Evolutionary conservation across 1,140 invertebrate species (phyloP).

Genomic region (Liolophura sinensis): DNA sequence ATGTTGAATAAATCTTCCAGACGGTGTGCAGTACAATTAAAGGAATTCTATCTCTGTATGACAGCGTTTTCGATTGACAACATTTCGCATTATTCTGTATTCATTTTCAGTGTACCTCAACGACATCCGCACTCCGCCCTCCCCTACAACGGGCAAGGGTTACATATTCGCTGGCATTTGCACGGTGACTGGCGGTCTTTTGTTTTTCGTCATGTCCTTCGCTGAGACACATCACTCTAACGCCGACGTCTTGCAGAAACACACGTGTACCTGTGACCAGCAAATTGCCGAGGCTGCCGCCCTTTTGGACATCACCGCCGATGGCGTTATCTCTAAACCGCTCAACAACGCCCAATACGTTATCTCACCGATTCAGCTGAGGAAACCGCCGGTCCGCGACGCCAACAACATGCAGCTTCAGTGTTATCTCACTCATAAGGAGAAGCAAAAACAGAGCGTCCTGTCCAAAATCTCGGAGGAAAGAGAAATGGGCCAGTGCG

Average conservation of each 20-base stretch:
- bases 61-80: too few relatives aligned
- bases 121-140: conserved; percentile 12
- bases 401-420: conserved; percentile 44
- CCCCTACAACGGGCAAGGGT: conserved; percentile 31
- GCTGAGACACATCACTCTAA: conserved; percentile 49
- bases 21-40: too few relatives aligned
- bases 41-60: too few relatives aligned
- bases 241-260: conserved; percentile 43
- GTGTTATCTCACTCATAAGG: conserved; percentile 47
- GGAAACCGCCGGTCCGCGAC: conserved; percentile 35
- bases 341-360: conserved; percentile 43
- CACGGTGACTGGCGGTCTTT: conserved; percentile 43
- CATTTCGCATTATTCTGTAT: conserved; percentile 4
- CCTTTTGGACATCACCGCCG: conserved; percentile 45
- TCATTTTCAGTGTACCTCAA: conserved; percentile 48
- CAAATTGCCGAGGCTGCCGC: conserved; percentile 47
- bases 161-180: conserved; percentile 44
- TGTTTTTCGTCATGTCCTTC: conserved; percentile 49
- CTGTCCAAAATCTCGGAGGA: conserved; percentile 51
- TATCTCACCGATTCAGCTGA: conserved; percentile 33
- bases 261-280: conserved; percentile 37
- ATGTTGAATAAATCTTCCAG: too few relatives aligned
- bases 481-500: conserved; percentile 36
- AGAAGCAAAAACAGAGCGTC: conserved; percentile 44
- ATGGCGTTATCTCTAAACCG: conserved; percentile 42